Conservation (phyloP, 2,888 invertebrate species). For the Lepidocyrtinus sp. region DNA sequence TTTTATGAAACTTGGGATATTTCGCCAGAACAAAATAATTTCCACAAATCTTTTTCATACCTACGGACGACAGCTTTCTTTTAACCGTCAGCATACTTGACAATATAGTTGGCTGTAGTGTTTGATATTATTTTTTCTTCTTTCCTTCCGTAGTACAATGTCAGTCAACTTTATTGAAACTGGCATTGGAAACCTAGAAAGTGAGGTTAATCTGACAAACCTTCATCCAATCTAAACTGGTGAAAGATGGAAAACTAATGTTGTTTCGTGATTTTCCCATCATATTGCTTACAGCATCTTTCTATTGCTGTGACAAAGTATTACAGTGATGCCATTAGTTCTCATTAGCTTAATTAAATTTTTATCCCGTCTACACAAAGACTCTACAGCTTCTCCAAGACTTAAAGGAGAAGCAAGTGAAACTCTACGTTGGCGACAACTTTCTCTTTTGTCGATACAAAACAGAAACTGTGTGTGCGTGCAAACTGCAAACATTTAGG, state of each 20-base stretch:
- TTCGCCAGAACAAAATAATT: too few relatives aligned
- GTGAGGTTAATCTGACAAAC: not conserved
- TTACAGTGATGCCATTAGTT: not conserved
- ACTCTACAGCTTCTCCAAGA: not conserved
- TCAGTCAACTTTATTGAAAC: not conserved
- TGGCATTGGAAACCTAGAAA: not conserved
- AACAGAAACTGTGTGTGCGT: too few relatives aligned
- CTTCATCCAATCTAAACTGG: not conserved
- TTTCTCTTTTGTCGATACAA: not conserved
- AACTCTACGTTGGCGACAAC: not conserved
- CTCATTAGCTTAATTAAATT: not conserved
- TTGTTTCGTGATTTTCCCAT: not conserved
- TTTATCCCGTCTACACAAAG: not conserved
- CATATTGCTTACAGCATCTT: not conserved
- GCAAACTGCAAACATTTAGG: not conserved
- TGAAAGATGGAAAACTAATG: not conserved
- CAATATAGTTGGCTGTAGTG: too few relatives aligned
- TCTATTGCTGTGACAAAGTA: not conserved
- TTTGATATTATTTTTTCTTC: not conserved
- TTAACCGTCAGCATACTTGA: too few relatives aligned
- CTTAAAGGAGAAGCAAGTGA: not conserved
- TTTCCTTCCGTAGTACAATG: not conserved
- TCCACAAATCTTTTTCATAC: too few relatives aligned
- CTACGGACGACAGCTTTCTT: too few relatives aligned
- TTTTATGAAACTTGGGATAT: not conserved